Conservation (phyloP, 2,113 vertebrate genomes). For the Platichthys stellatus region DNA sequence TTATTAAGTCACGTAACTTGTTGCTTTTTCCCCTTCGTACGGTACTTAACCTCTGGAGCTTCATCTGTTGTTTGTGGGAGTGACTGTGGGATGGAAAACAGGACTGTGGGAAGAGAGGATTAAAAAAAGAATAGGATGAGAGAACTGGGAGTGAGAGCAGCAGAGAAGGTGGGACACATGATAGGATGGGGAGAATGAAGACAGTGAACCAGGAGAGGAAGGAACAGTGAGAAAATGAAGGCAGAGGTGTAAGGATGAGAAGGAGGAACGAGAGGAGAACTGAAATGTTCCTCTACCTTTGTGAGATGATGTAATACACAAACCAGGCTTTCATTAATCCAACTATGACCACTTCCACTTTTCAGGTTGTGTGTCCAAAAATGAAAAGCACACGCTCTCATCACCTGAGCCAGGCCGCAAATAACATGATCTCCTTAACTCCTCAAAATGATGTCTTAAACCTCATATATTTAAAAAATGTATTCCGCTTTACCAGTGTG, state of each 20-base stretch:
- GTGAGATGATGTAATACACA: constrained; percentile 46
- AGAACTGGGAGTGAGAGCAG: constrained; percentile 6
- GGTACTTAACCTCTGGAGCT: constrained; percentile 7
- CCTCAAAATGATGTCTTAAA: not conserved
- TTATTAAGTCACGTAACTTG: constrained; percentile 46
- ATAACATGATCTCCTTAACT: constrained; percentile 7
- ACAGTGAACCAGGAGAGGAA: not conserved
- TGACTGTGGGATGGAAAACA: not conserved
- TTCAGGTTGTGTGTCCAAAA: constrained; percentile 27
- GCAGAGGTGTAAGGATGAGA: not conserved
- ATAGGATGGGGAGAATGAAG: not conserved
- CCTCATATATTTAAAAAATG: not conserved
- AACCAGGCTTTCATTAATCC: constrained; percentile 32
- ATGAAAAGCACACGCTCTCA: not conserved
- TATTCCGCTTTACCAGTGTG: not conserved
- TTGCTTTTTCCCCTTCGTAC: constrained; percentile 26
- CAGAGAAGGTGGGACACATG: not conserved
- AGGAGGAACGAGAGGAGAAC: constrained; percentile 9
- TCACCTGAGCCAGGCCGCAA: too few relatives aligned
- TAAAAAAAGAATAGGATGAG: constrained; percentile 7
- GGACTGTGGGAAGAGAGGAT: not conserved
- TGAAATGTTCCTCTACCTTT: constrained; percentile 12
- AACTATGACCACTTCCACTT: constrained; percentile 5
- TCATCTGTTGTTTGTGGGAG: constrained; percentile 5
- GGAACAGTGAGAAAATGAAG: too few relatives aligned